These are phyloP conservation scores for Hydraecia micacea DNA, from an alignment of 2,888 invertebrate species.

Conservation along the genomic window DNA sequence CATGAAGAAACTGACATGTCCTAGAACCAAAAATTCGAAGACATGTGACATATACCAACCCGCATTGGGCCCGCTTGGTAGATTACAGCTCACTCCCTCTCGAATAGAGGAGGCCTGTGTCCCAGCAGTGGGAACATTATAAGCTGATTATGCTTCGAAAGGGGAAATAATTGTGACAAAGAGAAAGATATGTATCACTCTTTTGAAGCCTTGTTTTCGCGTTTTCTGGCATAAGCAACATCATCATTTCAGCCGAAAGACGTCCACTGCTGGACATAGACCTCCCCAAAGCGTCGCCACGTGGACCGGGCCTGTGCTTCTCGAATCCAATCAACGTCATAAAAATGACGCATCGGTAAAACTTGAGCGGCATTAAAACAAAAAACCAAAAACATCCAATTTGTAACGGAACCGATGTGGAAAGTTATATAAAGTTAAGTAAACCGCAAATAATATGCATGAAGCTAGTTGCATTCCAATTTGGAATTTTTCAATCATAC, in stretches of 20 bases:
- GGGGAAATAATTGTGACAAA: background rate
- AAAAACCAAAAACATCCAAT: background rate
- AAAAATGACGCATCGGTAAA: background rate
- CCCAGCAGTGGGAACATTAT: background rate
- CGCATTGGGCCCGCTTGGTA: too few species aligned
- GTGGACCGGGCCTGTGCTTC: background rate
- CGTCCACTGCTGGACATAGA: background rate
- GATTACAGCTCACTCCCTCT: too few species aligned
- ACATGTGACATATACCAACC: too few species aligned
- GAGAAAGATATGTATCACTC: background rate
- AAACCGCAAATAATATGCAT: slow-evolving; percentile 40
- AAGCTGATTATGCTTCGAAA: background rate
- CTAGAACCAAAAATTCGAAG: too few species aligned
- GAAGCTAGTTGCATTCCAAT: slow-evolving; percentile 46
- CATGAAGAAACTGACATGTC: background rate
- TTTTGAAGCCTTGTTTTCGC: background rate
- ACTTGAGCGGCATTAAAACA: background rate
- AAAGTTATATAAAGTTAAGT: slow-evolving; percentile 18
- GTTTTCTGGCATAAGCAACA: background rate
- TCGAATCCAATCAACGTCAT: background rate
- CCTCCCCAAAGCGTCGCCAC: background rate
- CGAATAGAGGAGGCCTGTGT: too few species aligned
- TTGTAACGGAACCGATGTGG: background rate
- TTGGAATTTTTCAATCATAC: slow-evolving; percentile 47
- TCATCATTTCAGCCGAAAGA: background rate